These are phyloP conservation scores for Zoanthus sansibaricus DNA, from an alignment of 92 coral and sea anemone genomes.

Conservation along the genomic window DNA sequence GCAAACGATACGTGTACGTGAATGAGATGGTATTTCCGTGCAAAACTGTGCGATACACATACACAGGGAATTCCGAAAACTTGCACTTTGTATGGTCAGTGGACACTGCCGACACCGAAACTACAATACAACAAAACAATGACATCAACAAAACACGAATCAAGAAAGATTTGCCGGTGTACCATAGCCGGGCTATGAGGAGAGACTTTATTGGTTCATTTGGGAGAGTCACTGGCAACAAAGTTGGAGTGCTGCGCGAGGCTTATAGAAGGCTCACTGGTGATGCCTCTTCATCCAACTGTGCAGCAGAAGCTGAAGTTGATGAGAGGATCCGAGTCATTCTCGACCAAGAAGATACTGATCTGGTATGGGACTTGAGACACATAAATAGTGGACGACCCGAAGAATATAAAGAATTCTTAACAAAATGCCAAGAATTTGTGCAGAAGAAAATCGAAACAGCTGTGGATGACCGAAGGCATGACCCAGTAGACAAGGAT, in stretches of 20 bases:
- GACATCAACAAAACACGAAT: constrained; percentile 39
- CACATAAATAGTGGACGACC: constrained; percentile 32
- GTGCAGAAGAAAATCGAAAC: constrained; percentile 28
- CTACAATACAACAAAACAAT: constrained; percentile 20
- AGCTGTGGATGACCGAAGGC: constrained; percentile 52
- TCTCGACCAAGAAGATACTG: constrained; percentile 39
- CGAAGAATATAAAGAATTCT: constrained; percentile 28
- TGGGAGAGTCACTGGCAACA: constrained; percentile 46
- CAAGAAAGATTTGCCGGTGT: constrained; percentile 48
- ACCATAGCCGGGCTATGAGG: constrained; percentile 54
- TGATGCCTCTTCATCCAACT: constrained; percentile 32
- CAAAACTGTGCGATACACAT: constrained; percentile 55
- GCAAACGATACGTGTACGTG: constrained; percentile 36
- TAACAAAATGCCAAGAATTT: constrained; percentile 33
- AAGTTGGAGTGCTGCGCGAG: constrained; percentile 46
- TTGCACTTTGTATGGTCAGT: constrained; percentile 59
- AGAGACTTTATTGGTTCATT: constrained; percentile 46
- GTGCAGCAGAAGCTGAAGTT: constrained; percentile 29
- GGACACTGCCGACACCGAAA: constrained; percentile 38
- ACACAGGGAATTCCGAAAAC: constrained; percentile 51
- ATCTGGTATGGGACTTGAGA: constrained; percentile 37
- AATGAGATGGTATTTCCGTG: constrained; percentile 51
- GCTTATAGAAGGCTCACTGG: constrained; percentile 55
- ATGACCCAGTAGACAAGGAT: constrained; percentile 43
- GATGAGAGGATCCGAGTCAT: constrained; percentile 26